Conservation (phyloP, 2,113 vertebrate species). For the Thinocorus orbignyianus region DNA sequence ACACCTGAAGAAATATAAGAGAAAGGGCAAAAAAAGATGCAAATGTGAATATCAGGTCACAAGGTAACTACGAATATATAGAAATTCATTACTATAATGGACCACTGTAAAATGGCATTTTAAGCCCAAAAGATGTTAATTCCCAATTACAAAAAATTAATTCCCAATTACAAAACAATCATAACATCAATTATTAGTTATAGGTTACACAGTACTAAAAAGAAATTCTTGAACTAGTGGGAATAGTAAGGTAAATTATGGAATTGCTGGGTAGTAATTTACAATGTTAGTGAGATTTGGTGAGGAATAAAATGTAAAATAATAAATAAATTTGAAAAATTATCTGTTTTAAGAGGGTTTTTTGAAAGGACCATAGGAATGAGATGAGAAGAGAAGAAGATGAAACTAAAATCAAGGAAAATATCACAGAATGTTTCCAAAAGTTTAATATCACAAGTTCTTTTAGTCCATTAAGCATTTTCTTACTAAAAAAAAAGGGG, state of each 20-base stretch:
- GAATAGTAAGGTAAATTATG: neutral
- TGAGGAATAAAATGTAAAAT: neutral
- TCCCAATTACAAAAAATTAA: neutral
- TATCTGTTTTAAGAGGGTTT: neutral
- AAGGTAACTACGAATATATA: neutral
- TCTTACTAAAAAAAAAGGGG: neutral
- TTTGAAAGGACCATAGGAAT: neutral
- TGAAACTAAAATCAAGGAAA: neutral
- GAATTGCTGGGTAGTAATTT: neutral
- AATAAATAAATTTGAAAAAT: neutral
- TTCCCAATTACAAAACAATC: neutral
- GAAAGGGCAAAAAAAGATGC: neutral
- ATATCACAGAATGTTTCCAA: neutral
- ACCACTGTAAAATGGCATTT: neutral
- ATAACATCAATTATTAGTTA: neutral
- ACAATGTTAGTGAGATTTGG: neutral
- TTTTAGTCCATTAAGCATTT: neutral
- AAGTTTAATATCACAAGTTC: neutral
- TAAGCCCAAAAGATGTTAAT: neutral
- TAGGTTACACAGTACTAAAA: neutral
- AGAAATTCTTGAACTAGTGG: neutral
- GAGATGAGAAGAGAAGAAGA: neutral
- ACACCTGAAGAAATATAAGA: neutral
- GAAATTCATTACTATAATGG: neutral
- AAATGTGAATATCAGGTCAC: neutral